Conservation (phyloP, 2,888 invertebrate genomes). For the Bruchidius siliquastri region DNA sequence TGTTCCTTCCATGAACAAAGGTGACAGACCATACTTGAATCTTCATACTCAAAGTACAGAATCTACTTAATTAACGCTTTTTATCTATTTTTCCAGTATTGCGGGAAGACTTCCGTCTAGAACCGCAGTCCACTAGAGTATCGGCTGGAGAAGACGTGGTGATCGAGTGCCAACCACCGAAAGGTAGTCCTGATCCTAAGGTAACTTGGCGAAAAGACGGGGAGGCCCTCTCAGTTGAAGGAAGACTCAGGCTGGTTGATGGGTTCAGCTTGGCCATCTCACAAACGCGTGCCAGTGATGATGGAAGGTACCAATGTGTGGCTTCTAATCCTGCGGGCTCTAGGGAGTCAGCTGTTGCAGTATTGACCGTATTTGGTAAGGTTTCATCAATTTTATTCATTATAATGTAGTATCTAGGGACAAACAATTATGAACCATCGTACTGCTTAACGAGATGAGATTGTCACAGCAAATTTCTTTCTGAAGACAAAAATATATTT, state of each 20-base stretch:
- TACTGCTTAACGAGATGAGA: no score
- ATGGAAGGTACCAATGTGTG: conserved; percentile 77
- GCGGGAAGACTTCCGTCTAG: conserved; percentile 81
- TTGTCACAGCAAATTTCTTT: no score
- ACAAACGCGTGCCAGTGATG: conserved; percentile 71
- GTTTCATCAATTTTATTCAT: background rate
- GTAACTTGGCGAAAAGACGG: conserved; percentile 88
- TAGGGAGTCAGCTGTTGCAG: conserved; percentile 68
- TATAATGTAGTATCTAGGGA: no score
- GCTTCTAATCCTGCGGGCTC: conserved; percentile 77
- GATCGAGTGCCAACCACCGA: conserved; percentile 83
- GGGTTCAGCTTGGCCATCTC: conserved; percentile 78
- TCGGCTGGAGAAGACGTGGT: conserved; percentile 81
- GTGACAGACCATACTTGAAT: no score
- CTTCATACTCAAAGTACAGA: no score
- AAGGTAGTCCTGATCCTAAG: conserved; percentile 84
- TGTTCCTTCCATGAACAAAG: no score
- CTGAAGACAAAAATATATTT: no score
- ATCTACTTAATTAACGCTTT: no score
- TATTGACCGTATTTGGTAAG: conserved; percentile 67
- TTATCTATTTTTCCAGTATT: no score
- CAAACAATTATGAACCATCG: no score
- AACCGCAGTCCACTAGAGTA: conserved; percentile 77
- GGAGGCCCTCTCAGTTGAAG: conserved; percentile 64
- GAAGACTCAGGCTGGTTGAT: conserved; percentile 70